Evolutionary conservation across 2,888 invertebrate genomes (phyloP).

Genomic region (Drosophila bunnanda): DNA sequence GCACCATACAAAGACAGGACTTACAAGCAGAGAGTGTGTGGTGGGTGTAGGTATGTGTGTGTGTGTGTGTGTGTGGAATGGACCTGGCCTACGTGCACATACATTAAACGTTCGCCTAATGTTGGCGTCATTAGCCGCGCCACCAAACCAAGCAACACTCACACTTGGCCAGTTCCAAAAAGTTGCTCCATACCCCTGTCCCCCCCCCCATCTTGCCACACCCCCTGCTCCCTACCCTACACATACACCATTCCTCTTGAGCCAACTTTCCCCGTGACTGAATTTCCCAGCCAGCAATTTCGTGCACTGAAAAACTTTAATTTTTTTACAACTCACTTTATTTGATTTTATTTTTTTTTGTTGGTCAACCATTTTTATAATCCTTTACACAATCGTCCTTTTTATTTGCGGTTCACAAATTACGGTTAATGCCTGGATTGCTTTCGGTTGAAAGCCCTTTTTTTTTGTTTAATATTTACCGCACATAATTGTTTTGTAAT

Average conservation of each 20-base stretch:
- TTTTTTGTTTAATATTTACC: background rate
- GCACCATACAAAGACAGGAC: background rate
- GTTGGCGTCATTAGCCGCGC: constrained; percentile 72
- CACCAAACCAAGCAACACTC: constrained; percentile 30
- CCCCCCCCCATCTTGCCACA: background rate
- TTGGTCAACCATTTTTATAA: background rate
- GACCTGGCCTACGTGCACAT: constrained; percentile 74
- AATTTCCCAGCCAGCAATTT: constrained; percentile 24
- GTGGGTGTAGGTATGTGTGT: constrained; percentile 11
- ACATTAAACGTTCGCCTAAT: constrained; percentile 73
- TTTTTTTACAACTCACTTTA: background rate
- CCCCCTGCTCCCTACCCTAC: background rate
- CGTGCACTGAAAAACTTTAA: constrained; percentile 6
- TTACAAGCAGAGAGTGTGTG: background rate
- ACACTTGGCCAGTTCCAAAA: constrained; percentile 21
- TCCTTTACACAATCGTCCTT: constrained; percentile 1
- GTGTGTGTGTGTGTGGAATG: constrained; percentile 42
- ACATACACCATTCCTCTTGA: constrained; percentile 5
- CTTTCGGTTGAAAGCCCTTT: background rate
- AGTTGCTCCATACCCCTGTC: background rate
- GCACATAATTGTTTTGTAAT: background rate
- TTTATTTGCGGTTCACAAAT: constrained; percentile 13
- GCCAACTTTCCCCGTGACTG: constrained; percentile 31
- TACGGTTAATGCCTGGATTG: background rate
- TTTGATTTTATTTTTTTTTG: background rate